Evolutionary conservation across 1,140 invertebrate genomes (phyloP), one percentile per base, ranked within the genome.

Genomic region (Aplysia californica): DNA sequence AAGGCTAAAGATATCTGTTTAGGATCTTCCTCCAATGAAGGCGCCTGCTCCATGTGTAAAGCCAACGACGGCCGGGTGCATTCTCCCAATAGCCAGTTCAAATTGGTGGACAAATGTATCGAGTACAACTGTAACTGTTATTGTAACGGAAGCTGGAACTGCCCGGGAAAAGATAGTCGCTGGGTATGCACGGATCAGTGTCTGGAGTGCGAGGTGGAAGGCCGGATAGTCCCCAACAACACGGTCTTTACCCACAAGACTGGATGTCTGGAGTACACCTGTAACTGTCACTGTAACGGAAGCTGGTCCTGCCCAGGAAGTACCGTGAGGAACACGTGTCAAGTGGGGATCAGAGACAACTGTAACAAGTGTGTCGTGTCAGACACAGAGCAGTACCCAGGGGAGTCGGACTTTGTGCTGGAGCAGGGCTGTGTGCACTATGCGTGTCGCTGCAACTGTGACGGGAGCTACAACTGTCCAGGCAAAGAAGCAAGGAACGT

Each of bases 381-480:
- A 23, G 67, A 75, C 1, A 76, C 55, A 33, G 73, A 78, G 61
- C 55, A 61, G 44, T 80, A 75, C 64, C 39, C 39, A 31, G 78
- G 78, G 15, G 72, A 75, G 23, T 77, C 76, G 21, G 50, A 78
- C 36, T 81, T 83, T 66, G 70, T 72, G n/a, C 67, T 82, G 56
- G 35, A 69, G 6, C 65, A 80, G 39, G 83, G 75, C 5, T 85
- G 83, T 50, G 66, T 80, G 31, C 75, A 81, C 71, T 82, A 84
- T 59, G 73, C 72, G 20, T 86, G 85, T 58, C 65, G 70, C 41
- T 85, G 84, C 67, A 81, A 83, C 65, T 84, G 83, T 74, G 82
- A 85, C 71, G 84, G 84, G 1, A 81, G 81, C 59, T 85, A 83
- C 80, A 64, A 33, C 4, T 85, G 84, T 72, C 85, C 83, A 21